Base-by-base conservation (phyloP, 2,113 vertebrate genomes). In the Muntiacus reevesi region DNA sequence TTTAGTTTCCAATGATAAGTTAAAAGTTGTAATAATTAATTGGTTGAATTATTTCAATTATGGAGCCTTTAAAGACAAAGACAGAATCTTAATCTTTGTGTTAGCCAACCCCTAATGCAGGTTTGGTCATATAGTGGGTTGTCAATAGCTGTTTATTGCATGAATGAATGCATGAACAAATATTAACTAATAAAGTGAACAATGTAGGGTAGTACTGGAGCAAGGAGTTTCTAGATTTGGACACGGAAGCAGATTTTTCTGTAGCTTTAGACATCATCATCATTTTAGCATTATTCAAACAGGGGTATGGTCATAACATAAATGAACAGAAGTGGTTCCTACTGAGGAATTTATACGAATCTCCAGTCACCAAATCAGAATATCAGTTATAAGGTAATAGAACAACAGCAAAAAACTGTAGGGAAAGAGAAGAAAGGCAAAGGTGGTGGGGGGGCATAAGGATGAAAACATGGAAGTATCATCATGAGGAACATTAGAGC, bases 311-410 rank as follows among this genome's bases (percentile, higher is more conserved):
- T 43, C 16, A 71, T 94, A 92, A 64, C 33, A 21, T 87, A 96
- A 97, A 6, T 67, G 10, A 86, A 55, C 11, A 95, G 47, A 85
- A 83, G 50, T 87, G 30, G 14, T 59, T 91, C 17, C 17, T 89
- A 59, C 1, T 81, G 52, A 97, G 76, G 19, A 97, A 91, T 93
- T 95, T 71, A 50, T 91, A 62, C 81, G 78, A 45, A 86, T 62
- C n/a, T 95, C 16, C n/a, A 88, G 92, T 90, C 27, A 59, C 25
- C 94, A 92, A 87, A 74, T 84, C 87, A 78, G 43, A 94, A 28
- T 87, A 89, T 64, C 62, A 79, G 36, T 84, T 92, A 85, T 87
- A 40, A 95, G 62, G 33, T 79, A 88, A 85, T 3, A 33, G 50
- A 55, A 27, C 21, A 55, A 36, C 14, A 25, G 78, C 21, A 92